Evolutionary conservation across 2,888 invertebrate species (phyloP), one percentile per base, ranked within the genome.

Genomic region (Cryptus viduatorius): DNA sequence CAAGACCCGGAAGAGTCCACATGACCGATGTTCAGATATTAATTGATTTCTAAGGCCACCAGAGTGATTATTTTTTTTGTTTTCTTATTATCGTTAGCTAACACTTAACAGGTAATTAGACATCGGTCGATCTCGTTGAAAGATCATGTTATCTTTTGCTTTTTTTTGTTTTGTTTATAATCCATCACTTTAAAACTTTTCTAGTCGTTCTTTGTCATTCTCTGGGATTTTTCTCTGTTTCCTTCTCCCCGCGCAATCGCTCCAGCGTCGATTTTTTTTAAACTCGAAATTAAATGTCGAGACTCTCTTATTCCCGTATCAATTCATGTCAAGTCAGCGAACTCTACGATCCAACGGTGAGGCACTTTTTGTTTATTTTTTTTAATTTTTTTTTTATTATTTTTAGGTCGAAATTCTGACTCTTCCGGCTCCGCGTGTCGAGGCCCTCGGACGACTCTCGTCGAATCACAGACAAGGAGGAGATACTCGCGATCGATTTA

Each of bases 21-120:
- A 88, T 88, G 90, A 89, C 90, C 90, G 88, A 88, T 90, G 89
- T 91, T 90, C 81, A 90, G 91, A 91, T 91, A 92, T 91, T 90
- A 91, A 91, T 91, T 92, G 91, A 92, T 91, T 92, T 90, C 89
- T 93, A 93, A 93, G 93, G 93, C 93, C 93, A 93, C 93, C 92
- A 92, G 90, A 92, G 93, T 92, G 92, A 93, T 93, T 92, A 92
- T 91, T 81, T 86, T 79, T 86, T 86, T 83, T 82, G 84, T 83
- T 85, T 87, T 80, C 79, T 89, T 90, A 90, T 88, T 90, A 90
- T 90, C 89, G 87, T 89, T 89, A 91, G 89, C 89, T 90, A 91
- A 91, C 89, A 88, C 87, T 90, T 90, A 90, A 91, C 88, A 90
- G 87, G 88, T 89, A 89, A 88, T 86, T 86, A 88, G 85, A 85